Evolutionary conservation across 2,113 vertebrate species (phyloP), one percentile per base, ranked within the genome.

Genomic region (Pygoscelis antarcticus): DNA sequence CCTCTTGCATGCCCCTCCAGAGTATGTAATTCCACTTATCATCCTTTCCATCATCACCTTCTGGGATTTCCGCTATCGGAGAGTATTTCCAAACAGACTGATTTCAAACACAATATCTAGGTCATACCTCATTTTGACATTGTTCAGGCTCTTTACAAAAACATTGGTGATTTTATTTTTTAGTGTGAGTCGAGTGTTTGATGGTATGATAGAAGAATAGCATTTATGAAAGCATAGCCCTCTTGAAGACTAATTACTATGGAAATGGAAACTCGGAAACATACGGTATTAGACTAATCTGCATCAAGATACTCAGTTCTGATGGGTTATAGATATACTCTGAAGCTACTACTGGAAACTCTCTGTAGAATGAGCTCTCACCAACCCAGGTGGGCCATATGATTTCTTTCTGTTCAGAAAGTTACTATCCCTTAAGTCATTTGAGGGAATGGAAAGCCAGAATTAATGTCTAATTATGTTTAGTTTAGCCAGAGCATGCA

Each of bases 401-500:
- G 62, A 97, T 82, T 68, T 82, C 69, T 84, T 92, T 94, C 90
- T 64, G 76, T 88, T 93, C 76, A 75, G 93, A 96, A 96, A 83
- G 62, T 95, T 96, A 75, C 90, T 66, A 84, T 91, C 90, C 92
- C 89, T 89, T 89, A 93, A 95, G 84, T 94, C 93, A 96, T 95
- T 97, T 83, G 78, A 93, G 82, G 92, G 88, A 97, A 95, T 95
- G 94, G 58, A 93, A 97, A 96, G 94, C 61, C 84, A 96, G 87
- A 94, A 89, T 95, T 91, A 88, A 95, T 96, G 94, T 90, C 96
- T 95, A 87, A 93, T 93, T 81, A 92, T 96, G 85, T 96, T 97
- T 94, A 95, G 92, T 96, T 98, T 94, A 97, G 95, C 89, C 42
- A 0, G 66, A 91, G 78, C 93, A 90, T 96, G 90, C 91, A 88